Percentiles rank a stretch among this genome's conserved stretches.
phyloP scores from a whole-genome alignment of 2,888 invertebrate species.

The Xestia sexstrigata region DNA sequence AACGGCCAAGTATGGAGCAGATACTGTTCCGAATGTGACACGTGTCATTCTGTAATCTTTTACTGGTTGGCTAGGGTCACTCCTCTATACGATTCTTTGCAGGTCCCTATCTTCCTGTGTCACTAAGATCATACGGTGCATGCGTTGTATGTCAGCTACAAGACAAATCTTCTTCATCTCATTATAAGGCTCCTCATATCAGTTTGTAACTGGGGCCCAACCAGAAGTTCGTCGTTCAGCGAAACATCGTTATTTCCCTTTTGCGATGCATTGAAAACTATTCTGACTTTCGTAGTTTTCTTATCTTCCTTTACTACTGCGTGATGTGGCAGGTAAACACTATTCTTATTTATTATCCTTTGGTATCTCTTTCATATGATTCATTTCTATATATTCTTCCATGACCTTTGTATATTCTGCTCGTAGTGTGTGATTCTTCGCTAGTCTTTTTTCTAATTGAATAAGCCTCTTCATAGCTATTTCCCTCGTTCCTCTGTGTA shows the following conservation, averaged over 20 bases:
- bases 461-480: constrained; percentile 57
- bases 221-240: constrained; percentile 30
- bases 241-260: constrained; percentile 25
- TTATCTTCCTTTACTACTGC: constrained; percentile 28
- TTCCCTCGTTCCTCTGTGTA: constrained; percentile 53
- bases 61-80: constrained; percentile 10
- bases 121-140: constrained; percentile 25
- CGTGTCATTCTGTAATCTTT: constrained; percentile 23
- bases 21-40: constrained; percentile 32
- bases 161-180: constrained; percentile 25
- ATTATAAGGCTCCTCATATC: constrained; percentile 30
- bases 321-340: constrained; percentile 42
- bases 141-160: constrained; percentile 18
- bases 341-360: constrained; percentile 40
- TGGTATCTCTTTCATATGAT: constrained; percentile 62
- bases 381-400: constrained; percentile 58
- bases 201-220: constrained; percentile 34
- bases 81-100: constrained; percentile 33
- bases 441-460: constrained; percentile 58
- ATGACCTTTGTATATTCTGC: constrained; percentile 60
- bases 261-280: constrained; percentile 38
- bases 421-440: constrained; percentile 39
- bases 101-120: constrained; percentile 15
- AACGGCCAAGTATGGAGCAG: constrained; percentile 36
- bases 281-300: constrained; percentile 28